Evolutionary conservation across 2,888 invertebrate species (phyloP), one percentile per base, ranked within the genome.

Genomic region (Callinectes sapidus): DNA sequence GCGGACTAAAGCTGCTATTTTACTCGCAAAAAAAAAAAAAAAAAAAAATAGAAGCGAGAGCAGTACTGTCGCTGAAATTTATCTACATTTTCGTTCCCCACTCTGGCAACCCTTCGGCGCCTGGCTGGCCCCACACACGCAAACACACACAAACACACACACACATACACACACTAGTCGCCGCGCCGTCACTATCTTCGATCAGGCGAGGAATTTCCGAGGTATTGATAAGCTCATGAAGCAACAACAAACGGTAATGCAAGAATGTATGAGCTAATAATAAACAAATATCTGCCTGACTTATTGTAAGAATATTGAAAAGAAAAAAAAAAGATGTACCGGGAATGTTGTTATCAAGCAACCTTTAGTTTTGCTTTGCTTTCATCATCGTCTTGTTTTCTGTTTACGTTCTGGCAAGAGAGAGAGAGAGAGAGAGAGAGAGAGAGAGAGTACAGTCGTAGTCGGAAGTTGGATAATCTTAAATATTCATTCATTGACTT

Each of bases 401-500:
- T 48, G 10, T 48, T 0, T 61, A 61, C 18, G 61, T 61, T 48
- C 48, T 61, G 28, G 71, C 28, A 28, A 71, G 71, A 71, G 71
- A 71, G 71, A 71, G 71, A 71, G 71, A 71, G 71, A 71, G 71
- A 71, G 71, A 71, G 71, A 71, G 71, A 71, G 71, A 71, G 71
- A 71, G 71, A 71, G 71, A 71, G 71, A 71, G 71, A 71, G 28
- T 23, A 71, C n/a, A 71, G 28, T 0, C 18, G 23, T 61, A 6
- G 48, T 48, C 48, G 10, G 48, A 8, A 48, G 48, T 48, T 48
- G 8, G 10, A 48, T 48, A 48, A 48, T 48, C 8, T 48, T 48
- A 48, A 8, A 10, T 10, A 48, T 48, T 48, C 48, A 48, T 10
- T n/a, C n/a, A n/a, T n/a, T n/a, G n/a, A n/a, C n/a, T n/a, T n/a